phyloP scores from a whole-genome alignment of 2,113 vertebrate genomes.

The Microtus ochrogaster region DNA sequence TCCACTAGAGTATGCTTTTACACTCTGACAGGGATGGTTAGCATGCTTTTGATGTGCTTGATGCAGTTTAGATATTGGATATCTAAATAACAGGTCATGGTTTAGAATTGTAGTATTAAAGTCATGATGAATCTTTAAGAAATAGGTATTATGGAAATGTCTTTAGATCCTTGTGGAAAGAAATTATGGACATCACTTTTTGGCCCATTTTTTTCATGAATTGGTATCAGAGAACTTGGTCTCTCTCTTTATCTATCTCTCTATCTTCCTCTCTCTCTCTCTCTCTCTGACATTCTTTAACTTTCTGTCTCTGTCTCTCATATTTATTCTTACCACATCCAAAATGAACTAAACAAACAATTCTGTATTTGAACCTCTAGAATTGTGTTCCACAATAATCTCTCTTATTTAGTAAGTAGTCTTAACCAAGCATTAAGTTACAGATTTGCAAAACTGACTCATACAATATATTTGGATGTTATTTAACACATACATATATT shows the following conservation, averaged over 20 bases:
- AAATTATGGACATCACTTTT: not conserved
- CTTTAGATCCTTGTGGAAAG: not conserved
- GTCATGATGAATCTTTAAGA: not conserved
- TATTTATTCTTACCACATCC: not conserved
- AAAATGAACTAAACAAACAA: not conserved
- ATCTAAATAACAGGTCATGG: not conserved
- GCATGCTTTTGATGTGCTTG: not conserved
- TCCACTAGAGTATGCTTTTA: not conserved
- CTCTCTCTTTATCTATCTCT: not conserved
- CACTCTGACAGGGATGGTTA: not conserved
- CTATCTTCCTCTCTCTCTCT: no score
- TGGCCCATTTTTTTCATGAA: not conserved
- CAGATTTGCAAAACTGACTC: not conserved
- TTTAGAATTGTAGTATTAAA: not conserved
- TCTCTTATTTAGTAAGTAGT: not conserved
- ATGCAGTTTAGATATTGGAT: not conserved
- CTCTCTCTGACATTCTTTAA: not conserved
- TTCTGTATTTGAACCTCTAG: not conserved
- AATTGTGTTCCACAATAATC: not conserved
- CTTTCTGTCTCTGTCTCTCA: not conserved
- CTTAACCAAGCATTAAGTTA: not conserved
- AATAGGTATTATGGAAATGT: not conserved
- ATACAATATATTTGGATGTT: not conserved
- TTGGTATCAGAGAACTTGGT: not conserved
- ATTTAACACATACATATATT: not conserved